Conservation (phyloP, 2,113 vertebrate species). For the Chamaetylas fuelleborni region DNA sequence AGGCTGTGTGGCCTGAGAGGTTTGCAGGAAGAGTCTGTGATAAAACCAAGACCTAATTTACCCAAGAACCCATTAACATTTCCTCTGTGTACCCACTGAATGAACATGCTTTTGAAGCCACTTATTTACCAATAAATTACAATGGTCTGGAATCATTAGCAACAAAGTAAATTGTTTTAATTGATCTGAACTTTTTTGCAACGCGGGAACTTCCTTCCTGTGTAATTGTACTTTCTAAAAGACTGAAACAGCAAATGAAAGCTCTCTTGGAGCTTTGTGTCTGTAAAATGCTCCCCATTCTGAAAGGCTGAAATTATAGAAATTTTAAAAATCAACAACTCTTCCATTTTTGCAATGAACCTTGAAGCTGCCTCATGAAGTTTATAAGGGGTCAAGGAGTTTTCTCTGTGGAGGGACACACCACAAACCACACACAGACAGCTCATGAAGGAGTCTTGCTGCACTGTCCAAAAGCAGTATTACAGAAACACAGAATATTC, state of each 20-base stretch:
- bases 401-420: neutral
- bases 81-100: slow-evolving; percentile 46
- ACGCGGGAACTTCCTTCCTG: slow-evolving; percentile 5
- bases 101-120: slow-evolving; percentile 50
- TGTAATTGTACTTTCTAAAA: slow-evolving; percentile 20
- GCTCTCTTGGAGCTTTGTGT: neutral
- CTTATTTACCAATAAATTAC: slow-evolving; percentile 73
- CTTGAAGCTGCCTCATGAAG: neutral
- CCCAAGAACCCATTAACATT: slow-evolving; percentile 63
- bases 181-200: slow-evolving; percentile 71
- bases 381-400: neutral
- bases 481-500: neutral
- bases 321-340: neutral
- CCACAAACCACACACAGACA: neutral
- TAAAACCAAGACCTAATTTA: slow-evolving; percentile 55
- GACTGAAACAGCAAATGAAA: slow-evolving; percentile 57
- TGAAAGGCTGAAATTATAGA: neutral
- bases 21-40: neutral
- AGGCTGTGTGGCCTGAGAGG: neutral
- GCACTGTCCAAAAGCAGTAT: neutral
- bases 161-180: slow-evolving; percentile 78
- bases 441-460: neutral
- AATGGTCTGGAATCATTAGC: slow-evolving; percentile 73
- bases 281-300: neutral
- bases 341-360: neutral